Percentiles rank a stretch among this genome's conserved stretches.
These are phyloP conservation scores for Oreortyx pictus DNA, from an alignment of 2,797 vertebrate genomes.

Conservation along the genomic window DNA sequence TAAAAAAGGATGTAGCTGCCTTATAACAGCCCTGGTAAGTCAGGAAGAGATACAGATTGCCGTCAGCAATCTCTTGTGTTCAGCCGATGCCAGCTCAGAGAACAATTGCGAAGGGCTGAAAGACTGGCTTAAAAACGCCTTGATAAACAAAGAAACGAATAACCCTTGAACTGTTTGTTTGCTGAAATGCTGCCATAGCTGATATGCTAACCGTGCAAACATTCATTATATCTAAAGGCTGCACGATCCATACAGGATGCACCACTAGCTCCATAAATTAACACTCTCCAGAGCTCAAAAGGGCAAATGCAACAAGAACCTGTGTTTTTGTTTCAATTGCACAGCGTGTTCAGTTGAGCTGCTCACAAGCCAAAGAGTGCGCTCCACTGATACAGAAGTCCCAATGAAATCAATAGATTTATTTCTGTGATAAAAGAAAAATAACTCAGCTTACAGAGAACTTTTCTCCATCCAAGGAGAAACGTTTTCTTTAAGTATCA, in stretches of 20 bases:
- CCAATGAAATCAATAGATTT: not conserved
- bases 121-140: constrained; percentile 37
- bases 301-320: not conserved
- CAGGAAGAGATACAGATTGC: constrained; percentile 38
- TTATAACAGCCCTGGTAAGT: not conserved
- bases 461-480: not conserved
- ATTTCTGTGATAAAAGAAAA: constrained; percentile 18
- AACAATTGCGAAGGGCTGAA: constrained; percentile 42
- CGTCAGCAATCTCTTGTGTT: constrained; percentile 29
- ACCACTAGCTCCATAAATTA: not conserved
- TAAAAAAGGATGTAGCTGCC: constrained; percentile 24
- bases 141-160: constrained; percentile 50
- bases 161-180: not conserved
- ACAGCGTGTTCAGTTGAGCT: constrained; percentile 14
- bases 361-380: constrained; percentile 14
- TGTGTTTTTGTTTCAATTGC: not conserved
- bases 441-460: constrained; percentile 5
- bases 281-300: not conserved
- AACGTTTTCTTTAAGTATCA: constrained; percentile 25
- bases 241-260: constrained; percentile 3
- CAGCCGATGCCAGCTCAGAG: constrained; percentile 17
- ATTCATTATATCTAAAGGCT: constrained; percentile 22
- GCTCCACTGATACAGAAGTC: not conserved
- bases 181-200: constrained; percentile 13
- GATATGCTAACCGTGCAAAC: not conserved